Evolutionary conservation across 2,113 vertebrate genomes (phyloP).

Genomic region (Halcyon malimbica): DNA sequence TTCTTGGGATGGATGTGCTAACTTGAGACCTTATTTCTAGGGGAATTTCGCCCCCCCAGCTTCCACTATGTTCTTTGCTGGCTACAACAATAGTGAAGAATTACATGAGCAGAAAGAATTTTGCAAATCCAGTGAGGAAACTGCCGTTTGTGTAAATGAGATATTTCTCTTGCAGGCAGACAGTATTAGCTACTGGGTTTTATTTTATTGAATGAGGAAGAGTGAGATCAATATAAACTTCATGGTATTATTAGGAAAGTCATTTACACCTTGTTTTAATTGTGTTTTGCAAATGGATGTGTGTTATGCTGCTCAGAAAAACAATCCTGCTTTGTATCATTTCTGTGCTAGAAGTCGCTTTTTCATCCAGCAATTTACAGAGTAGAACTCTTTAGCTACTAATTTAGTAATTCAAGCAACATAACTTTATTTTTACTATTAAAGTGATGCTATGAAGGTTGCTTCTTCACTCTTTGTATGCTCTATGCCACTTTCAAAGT

Average conservation of each 20-base stretch:
- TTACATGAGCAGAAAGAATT: not conserved
- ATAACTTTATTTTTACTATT: not conserved
- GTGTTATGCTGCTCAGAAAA: not conserved
- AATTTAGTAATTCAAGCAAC: not conserved
- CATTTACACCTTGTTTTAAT: not conserved
- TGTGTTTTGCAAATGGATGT: not conserved
- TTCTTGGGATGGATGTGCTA: not conserved
- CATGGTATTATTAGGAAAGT: not conserved
- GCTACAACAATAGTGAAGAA: not conserved
- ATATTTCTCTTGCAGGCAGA: not conserved
- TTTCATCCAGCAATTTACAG: not conserved
- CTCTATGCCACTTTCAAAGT: not conserved
- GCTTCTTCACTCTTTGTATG: not conserved
- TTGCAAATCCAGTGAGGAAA: not conserved
- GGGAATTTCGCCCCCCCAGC: not conserved
- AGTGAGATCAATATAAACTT: not conserved
- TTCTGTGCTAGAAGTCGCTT: not conserved
- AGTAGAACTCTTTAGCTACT: not conserved
- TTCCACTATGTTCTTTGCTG: not conserved
- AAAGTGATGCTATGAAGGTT: not conserved
- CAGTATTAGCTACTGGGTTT: not conserved
- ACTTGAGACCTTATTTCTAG: not conserved
- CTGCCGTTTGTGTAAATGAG: not conserved
- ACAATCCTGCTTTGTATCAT: not conserved
- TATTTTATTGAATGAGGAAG: not conserved